Evolutionary conservation across 2,797 vertebrate species (phyloP), one percentile per base, ranked within the genome.

Genomic region (Benthosema pterotum): DNA sequence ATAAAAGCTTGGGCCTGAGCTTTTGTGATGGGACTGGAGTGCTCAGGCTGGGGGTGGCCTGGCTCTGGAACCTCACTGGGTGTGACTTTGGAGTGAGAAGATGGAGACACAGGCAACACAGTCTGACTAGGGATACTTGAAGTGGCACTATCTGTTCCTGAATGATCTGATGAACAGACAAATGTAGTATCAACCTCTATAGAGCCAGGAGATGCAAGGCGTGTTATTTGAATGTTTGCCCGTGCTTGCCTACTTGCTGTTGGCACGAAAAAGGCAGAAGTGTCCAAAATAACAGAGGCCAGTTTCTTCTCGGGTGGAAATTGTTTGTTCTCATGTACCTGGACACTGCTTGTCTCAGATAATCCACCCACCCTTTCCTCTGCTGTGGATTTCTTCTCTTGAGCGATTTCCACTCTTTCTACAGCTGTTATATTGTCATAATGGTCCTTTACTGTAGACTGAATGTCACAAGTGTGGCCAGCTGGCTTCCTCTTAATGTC

Each of bases 201-300:
- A 5, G 56, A 2, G 52, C 55, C 50, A 55, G 19, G 4, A 16
- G 51, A 72, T 22, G 42, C 19, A 45, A 58, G 52, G 11, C 19
- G 57, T 15, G 14, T 38, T 13, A 15, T 62, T 22, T 63, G 49
- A 52, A 28, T 52, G 32, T 52, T 62, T 45, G 45, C 45, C 16
- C 42, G 11, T 18, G 67, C 38, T 4, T 18, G 38, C 59, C 25
- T 55, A 43, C 50, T 60, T 42, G 56, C 11, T 50, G 18, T 42
- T 19, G 63, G 50, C 13, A 57, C 2, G 43, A 55, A 51, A 45
- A 48, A 9, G 13, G 64, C 43, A 17, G 59, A 55, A 25, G 64
- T 72, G 8, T 78, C 77, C 13, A 73, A 72, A 66, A 79, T 49
- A 5, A 83, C 42, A 12, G 66, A 65, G 15, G 55, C 43, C 43